These are phyloP conservation scores for Epinephelus lanceolatus DNA, from an alignment of 2,113 vertebrate species.

Conservation along the genomic window DNA sequence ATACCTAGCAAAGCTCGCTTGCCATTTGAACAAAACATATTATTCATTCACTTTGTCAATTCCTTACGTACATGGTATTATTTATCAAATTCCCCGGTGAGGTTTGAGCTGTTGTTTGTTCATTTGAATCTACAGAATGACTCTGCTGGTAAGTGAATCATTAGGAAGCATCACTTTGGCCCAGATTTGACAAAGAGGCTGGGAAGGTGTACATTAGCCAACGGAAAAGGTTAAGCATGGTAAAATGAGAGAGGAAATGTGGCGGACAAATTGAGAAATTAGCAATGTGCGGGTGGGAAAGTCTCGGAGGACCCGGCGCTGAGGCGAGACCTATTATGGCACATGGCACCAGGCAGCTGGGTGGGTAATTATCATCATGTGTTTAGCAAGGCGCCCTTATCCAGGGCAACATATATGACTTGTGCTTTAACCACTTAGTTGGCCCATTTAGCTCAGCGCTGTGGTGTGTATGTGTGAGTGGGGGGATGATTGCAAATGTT, in stretches of 20 bases:
- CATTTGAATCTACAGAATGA: conserved; percentile 65
- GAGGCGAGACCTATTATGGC: conserved; percentile 83
- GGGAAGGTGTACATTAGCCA: conserved; percentile 72
- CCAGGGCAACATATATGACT: conserved; percentile 75
- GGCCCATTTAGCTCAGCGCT: conserved; percentile 70
- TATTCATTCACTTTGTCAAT: conserved; percentile 74
- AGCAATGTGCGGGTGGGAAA: conserved; percentile 70
- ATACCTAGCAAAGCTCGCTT: conserved; percentile 60
- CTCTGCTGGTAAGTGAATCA: conserved; percentile 67
- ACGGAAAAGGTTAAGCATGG: conserved; percentile 79
- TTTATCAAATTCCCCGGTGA: conserved; percentile 71
- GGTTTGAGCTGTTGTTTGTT: conserved; percentile 66
- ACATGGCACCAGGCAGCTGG: conserved; percentile 83
- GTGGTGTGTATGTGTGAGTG: conserved; percentile 8
- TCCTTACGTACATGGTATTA: conserved; percentile 70
- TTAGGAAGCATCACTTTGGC: conserved; percentile 78
- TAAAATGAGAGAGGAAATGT: conserved; percentile 75
- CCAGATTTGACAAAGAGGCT: conserved; percentile 78
- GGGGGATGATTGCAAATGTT: conserved; percentile 22
- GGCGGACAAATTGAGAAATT: conserved; percentile 86
- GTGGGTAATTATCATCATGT: conserved; percentile 84
- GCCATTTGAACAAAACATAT: conserved; percentile 69
- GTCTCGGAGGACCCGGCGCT: conserved; percentile 79
- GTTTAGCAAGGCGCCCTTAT: conserved; percentile 80
- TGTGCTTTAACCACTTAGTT: conserved; percentile 72